Percentiles rank a stretch among this genome's conserved stretches.
phyloP scores from a whole-genome alignment of 2,113 vertebrate genomes.

The Tupaia tana region DNA sequence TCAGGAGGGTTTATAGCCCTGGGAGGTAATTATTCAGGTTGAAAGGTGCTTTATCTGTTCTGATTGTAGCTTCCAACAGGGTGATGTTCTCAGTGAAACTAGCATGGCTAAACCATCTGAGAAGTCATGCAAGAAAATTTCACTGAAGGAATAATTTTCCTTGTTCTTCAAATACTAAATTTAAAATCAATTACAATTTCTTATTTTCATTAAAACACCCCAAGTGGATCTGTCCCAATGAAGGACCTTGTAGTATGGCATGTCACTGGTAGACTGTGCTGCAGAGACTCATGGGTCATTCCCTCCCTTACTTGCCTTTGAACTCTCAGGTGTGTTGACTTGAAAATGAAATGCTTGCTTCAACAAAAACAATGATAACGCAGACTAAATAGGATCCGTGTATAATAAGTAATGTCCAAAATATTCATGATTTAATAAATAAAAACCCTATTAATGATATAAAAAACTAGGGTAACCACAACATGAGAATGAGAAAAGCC shows the following conservation, averaged over 20 bases:
- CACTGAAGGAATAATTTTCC: slow-evolving; percentile 7
- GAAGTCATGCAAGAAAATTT: slow-evolving; percentile 72
- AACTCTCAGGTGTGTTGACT: too few relatives aligned
- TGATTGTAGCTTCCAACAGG: slow-evolving; percentile 22
- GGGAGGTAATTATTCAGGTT: slow-evolving; percentile 57
- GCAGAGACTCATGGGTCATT: too few relatives aligned
- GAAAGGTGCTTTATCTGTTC: slow-evolving; percentile 40
- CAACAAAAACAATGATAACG: background rate
- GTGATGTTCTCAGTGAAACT: slow-evolving; percentile 54
- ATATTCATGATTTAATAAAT: background rate
- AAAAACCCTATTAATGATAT: background rate
- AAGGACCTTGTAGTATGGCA: too few relatives aligned
- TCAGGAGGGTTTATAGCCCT: slow-evolving; percentile 29
- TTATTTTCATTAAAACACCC: slow-evolving; percentile 68
- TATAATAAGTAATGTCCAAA: background rate
- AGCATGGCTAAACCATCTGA: slow-evolving; percentile 69
- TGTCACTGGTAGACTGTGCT: too few relatives aligned
- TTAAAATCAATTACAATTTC: slow-evolving; percentile 62
- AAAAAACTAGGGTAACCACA: background rate
- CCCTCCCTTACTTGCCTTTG: too few relatives aligned
- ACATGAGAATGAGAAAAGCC: background rate
- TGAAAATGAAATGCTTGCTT: background rate
- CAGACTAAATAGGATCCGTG: background rate
- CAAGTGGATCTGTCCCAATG: background rate
- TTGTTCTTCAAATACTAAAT: slow-evolving; percentile 59